Evolutionary conservation across 2,888 invertebrate genomes (phyloP).

Genomic region (Lepeophtheirus nordmannii): DNA sequence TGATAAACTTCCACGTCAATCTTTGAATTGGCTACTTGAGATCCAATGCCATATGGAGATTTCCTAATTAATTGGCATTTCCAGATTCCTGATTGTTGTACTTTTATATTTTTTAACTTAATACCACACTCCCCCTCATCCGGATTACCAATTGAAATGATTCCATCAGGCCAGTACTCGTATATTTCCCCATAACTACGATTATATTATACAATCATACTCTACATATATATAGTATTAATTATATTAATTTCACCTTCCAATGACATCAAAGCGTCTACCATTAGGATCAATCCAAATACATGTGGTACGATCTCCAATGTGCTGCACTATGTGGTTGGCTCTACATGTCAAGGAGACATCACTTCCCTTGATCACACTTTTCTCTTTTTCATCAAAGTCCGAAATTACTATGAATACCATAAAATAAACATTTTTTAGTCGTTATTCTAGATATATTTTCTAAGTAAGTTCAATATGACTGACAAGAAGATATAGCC

Average conservation of each 20-base stretch:
- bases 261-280: background rate
- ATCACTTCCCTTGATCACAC: background rate
- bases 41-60: background rate
- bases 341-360: background rate
- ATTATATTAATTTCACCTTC: background rate
- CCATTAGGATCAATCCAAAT: background rate
- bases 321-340: background rate
- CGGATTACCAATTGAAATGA: background rate
- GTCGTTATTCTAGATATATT: no score
- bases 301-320: background rate
- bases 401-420: background rate
- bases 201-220: background rate
- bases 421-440: no score
- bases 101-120: background rate
- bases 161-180: background rate
- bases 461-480: no score
- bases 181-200: background rate
- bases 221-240: background rate
- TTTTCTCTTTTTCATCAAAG: background rate
- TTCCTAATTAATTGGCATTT: background rate
- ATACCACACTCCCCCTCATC: background rate
- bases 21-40: background rate
- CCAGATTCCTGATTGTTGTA: background rate
- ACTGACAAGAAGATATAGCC: no score
- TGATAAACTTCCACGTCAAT: background rate